Evolutionary conservation across 2,888 invertebrate species (phyloP).

Genomic region (Cataglyphis altisquamis): DNA sequence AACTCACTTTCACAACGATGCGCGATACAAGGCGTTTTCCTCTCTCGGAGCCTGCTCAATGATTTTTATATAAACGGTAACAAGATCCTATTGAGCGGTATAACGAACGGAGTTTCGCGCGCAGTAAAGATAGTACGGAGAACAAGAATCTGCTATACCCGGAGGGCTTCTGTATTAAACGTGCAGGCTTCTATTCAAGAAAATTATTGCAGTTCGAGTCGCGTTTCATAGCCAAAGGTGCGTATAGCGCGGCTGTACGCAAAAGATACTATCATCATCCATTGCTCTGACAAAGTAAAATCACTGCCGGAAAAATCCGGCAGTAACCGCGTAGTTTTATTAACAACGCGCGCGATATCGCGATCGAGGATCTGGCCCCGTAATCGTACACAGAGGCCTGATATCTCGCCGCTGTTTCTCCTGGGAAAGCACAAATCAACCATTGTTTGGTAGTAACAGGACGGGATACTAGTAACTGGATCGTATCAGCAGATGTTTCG

Average conservation of each 20-base stretch:
- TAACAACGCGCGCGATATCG: constrained; percentile 40
- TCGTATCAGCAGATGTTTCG: constrained; percentile 31
- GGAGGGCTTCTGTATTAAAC: constrained; percentile 57
- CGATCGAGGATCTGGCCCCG: constrained; percentile 46
- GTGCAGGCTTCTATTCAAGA: constrained; percentile 49
- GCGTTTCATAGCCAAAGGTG: constrained; percentile 42
- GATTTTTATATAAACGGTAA: constrained; percentile 48
- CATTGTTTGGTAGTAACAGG: constrained; percentile 43
- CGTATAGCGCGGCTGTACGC: constrained; percentile 34
- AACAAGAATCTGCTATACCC: constrained; percentile 49
- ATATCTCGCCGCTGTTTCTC: constrained; percentile 50
- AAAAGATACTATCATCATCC: constrained; percentile 45
- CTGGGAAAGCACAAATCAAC: constrained; percentile 45
- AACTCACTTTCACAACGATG: constrained; percentile 1
- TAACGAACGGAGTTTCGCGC: constrained; percentile 52
- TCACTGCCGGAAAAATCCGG: constrained; percentile 33
- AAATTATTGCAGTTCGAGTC: constrained; percentile 55
- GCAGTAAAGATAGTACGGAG: constrained; percentile 48
- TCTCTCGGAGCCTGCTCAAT: constrained; percentile 20
- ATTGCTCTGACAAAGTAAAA: constrained; percentile 53
- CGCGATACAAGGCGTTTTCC: constrained; percentile 26
- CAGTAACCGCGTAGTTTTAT: constrained; percentile 38
- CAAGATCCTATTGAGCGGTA: constrained; percentile 55
- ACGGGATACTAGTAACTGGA: constrained; percentile 33
- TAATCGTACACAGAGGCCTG: constrained; percentile 40